These are phyloP conservation scores for Siderastrea siderea DNA, from an alignment of 92 coral and sea anemone genomes.

Conservation along the genomic window DNA sequence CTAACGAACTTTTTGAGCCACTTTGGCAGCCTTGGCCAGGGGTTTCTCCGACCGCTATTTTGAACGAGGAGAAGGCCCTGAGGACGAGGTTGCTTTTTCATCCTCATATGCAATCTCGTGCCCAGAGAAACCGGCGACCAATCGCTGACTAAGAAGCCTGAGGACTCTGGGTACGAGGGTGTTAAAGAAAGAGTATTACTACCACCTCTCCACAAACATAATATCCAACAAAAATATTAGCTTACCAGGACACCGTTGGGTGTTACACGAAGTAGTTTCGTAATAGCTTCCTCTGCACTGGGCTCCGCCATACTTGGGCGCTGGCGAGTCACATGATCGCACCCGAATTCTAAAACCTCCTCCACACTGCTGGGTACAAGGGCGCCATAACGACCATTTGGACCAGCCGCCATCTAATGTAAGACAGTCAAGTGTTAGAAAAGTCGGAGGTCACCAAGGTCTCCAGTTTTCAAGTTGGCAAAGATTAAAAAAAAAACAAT, in stretches of 20 bases:
- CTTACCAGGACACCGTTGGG: conserved; percentile 63
- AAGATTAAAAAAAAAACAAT: too few species aligned
- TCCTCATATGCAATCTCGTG: too few species aligned
- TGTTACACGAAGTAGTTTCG: conserved; percentile 52
- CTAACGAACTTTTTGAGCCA: too few species aligned
- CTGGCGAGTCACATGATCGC: conserved; percentile 66
- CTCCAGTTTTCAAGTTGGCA: too few species aligned
- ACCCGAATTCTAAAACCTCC: conserved; percentile 60
- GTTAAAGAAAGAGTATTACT: neutral
- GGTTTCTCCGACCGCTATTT: too few species aligned
- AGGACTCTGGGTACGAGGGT: neutral
- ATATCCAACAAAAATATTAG: neutral
- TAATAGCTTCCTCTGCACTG: conserved; percentile 56
- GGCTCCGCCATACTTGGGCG: conserved; percentile 70
- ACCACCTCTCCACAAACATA: neutral
- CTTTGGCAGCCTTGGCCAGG: too few species aligned
- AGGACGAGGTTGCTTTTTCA: too few species aligned
- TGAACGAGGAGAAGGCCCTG: too few species aligned
- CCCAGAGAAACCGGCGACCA: too few species aligned
- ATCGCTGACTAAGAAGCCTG: too few species aligned
- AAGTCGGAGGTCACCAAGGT: too few species aligned
- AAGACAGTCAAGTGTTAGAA: neutral
- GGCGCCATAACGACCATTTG: conserved; percentile 63
- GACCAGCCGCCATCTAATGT: conserved; percentile 71
- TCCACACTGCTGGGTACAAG: conserved; percentile 69